Base-by-base conservation (phyloP, 2,888 invertebrate species). In the Lacanobia wlatinum region DNA sequence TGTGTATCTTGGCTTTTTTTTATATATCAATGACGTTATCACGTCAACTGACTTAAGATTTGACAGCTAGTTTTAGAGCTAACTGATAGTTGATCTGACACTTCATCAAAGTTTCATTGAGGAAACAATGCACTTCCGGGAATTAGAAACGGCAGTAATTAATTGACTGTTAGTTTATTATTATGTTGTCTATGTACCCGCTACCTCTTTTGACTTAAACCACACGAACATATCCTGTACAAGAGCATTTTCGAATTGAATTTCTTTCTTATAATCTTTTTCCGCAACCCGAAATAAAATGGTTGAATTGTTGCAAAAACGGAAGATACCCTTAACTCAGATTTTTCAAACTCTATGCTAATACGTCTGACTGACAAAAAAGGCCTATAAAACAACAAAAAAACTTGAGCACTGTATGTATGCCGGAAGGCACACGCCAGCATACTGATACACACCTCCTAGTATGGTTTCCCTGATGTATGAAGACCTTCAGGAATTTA, bases 181-280 rank as follows among this genome's bases (percentile, higher is more conserved):
- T 23, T 6, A 8, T 34, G 23, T 10, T 1, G 2, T 16, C 8
- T 14, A 43, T 9, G 9, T 5, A 0, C 0, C 38, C 70, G 74
- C 73, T 67, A 34, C 6, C 56, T 53, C 73, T 50, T 68, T 18
- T 55, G 12, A 65, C 46, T 78, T 69, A 28, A 12, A 14, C 43
- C 38, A 43, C 2, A 63, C 23, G 7, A 46, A 74, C 56, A 73
- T 77, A 84, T 70, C 65, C 46, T 55, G 50, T 58, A 58, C 50
- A 76, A 72, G 53, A 70, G 64, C n/a, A 70, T 80, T 61, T 66
- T 52, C 52, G 38, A 78, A 80, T 80, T 75, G 71, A 76, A 76
- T 84, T 73, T 74, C 76, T 50, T 64, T 52, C 48, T 65, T 23
- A 72, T 82, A 77, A 79, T 73, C 65, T 60, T 18, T 62, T 73